phyloP scores from a whole-genome alignment of 1,140 invertebrate species.

The Drosophila sechellia region DNA sequence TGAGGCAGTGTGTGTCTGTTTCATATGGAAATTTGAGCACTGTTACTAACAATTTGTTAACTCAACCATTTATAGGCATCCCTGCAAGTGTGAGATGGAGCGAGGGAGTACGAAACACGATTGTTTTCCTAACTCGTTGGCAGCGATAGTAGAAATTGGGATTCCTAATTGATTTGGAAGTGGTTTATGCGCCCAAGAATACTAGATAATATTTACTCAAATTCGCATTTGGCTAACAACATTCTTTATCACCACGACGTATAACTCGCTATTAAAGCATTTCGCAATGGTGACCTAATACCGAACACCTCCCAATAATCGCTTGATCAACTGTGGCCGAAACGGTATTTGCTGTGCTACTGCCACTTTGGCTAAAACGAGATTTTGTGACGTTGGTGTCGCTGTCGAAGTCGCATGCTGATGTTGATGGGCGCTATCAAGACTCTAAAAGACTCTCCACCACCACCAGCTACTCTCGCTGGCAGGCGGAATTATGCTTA shows the following conservation, averaged over 20 bases:
- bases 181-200: conserved; percentile 12
- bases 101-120: conserved; percentile 5
- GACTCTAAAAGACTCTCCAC: conserved; percentile 16
- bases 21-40: conserved; percentile 65
- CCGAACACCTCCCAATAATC: conserved; percentile 32
- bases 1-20: conserved; percentile 1
- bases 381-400: conserved; percentile 34
- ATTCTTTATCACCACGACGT: background rate
- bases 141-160: conserved; percentile 18
- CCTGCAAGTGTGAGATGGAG: conserved; percentile 10
- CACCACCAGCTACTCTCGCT: background rate
- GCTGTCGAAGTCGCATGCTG: conserved; percentile 17
- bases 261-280: conserved; percentile 8
- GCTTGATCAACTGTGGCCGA: conserved; percentile 39
- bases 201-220: background rate
- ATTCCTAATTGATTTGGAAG: conserved; percentile 18
- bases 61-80: conserved; percentile 49
- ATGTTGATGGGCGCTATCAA: conserved; percentile 45
- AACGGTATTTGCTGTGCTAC: conserved; percentile 36
- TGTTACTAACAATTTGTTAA: conserved; percentile 73
- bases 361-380: conserved; percentile 23
- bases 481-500: conserved; percentile 14
- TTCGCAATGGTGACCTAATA: conserved; percentile 23
- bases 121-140: conserved; percentile 38
- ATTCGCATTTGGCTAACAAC: background rate